Base-by-base conservation (phyloP, 2,888 invertebrate genomes). In the Diarsia dahlii region DNA sequence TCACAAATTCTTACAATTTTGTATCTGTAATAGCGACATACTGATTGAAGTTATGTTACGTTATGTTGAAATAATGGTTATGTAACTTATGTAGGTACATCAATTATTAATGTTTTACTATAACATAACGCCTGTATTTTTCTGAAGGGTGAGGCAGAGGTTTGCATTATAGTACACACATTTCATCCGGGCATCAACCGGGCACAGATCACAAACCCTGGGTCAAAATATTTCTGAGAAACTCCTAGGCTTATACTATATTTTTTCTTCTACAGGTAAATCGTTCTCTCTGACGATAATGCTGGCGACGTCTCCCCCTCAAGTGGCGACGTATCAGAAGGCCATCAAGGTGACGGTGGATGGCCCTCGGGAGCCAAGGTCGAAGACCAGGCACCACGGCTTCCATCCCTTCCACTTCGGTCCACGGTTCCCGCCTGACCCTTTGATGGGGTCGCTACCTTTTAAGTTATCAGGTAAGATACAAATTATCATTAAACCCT, bases 291-390 rank as follows among this genome's bases (percentile, higher is more conserved):
- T 99, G 92, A 99, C 99, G 89, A 99, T 99, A 96, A 98, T 99
- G 92, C 98, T 99, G 91, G 98, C 98, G 86, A 99, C 99, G 78
- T 97, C 98, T 69, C 99, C 99, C 13, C 98, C 99, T 54, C 99
- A 99, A 97, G 98, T 99, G 84, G 99, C 99, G 78, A 99, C 99
- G n/a, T 99, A 99, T 94, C 98, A 97, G 92, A 99, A 99, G 95
- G 99, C 99, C 80, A 99, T 99, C 95, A 99, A 99, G 97, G 99
- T 99, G 90, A 99, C 99, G 2, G 99, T 99, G 81, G 99, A 99
- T 93, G 99, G 99, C 73, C 99, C 99, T 0, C 97, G 99, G 85
- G 99, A 99, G 95, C 99, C 99, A 15, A 97, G 99, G 90, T 99
- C 99, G 88, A 99, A 99, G 97, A 98, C 99, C 86, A 97, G 98